These are phyloP conservation scores for Drosophila imparisetae DNA, from an alignment of 2,888 invertebrate genomes.

Conservation along the genomic window DNA sequence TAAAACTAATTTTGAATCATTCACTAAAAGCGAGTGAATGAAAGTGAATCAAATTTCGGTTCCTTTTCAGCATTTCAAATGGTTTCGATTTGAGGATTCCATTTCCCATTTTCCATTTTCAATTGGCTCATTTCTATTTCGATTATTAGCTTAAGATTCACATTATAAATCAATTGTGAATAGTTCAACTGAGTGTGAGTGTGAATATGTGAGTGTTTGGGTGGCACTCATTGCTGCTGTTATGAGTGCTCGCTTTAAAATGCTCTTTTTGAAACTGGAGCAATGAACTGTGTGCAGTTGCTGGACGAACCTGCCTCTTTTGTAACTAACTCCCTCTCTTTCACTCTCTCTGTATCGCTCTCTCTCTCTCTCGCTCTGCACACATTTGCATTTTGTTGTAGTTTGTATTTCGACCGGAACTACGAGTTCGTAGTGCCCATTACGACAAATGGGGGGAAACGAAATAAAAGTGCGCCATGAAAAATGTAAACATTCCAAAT, in stretches of 20 bases:
- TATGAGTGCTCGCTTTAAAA: slow-evolving; percentile 38
- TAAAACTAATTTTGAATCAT: no score
- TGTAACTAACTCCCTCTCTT: neutral
- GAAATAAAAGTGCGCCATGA: slow-evolving; percentile 20
- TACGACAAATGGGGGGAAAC: slow-evolving; percentile 39
- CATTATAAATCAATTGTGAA: neutral
- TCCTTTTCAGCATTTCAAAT: neutral
- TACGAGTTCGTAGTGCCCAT: slow-evolving; percentile 78
- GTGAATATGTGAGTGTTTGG: slow-evolving; percentile 1
- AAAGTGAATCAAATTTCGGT: neutral
- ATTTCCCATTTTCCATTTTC: neutral
- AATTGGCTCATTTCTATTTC: neutral
- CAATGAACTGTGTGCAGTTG: slow-evolving; percentile 61
- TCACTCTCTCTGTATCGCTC: neutral
- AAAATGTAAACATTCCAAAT: slow-evolving; percentile 76
- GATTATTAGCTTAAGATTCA: neutral
- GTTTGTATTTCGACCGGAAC: slow-evolving; percentile 67
- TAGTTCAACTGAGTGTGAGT: neutral
- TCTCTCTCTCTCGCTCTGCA: neutral
- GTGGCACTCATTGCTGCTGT: slow-evolving; percentile 16
- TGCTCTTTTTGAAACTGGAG: slow-evolving; percentile 53
- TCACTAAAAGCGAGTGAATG: no score
- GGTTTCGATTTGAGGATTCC: neutral
- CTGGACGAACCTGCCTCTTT: slow-evolving; percentile 7
- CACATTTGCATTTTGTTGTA: slow-evolving; percentile 53